Base-by-base conservation (phyloP, 2,888 invertebrate genomes). In the Dromius quadrimaculatus region DNA sequence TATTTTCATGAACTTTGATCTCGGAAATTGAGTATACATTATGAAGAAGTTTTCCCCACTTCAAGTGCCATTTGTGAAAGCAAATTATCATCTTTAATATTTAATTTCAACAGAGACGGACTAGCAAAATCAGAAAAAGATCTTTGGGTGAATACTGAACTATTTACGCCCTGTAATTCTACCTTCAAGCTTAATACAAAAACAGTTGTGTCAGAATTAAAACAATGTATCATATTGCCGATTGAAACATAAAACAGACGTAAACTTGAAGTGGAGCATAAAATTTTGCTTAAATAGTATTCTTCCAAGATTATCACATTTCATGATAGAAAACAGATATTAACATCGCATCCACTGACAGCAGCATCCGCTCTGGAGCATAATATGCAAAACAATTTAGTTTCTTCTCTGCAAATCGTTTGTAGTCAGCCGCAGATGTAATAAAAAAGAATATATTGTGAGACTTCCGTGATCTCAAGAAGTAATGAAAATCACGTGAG, bases 281-380 rank as follows among this genome's bases (percentile, higher is more conserved):
- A 47, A 47, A 22, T 11, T 47, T 47, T 22, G 47, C 23, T 47
- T 47, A 47, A 23, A 8, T 19, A 47, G n/a, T 45, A 20, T 47
- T n/a, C 6, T 1, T 20, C 8, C 20, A 8, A n/a, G 8, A 6
- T 36, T 22, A 20, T 47, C 47, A 47, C n/a, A 11, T 47, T 47
- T 19, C 22, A 22, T 20, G 19, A 47, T n/a, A 20, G 22, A 47
- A 47, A 47, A 9, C 47, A 47, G 47, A 47, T 19, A 47, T 47
- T 9, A 20, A 20, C 4, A 20, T 20, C n/a, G 3, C 22, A 9
- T 22, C 20, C 23, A 22, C n/a, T 47, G 22, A 47, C 47, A 47
- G 47, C n/a, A 3, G 11, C 23, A 22, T 47, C 22, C 47, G 47
- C 47, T 20, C n/a, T n/a, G n/a, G n/a, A n/a, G n/a, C 23, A 47